Percentiles rank a stretch among this genome's conserved stretches.
These are phyloP conservation scores for Agrotis clavis DNA, from an alignment of 2,888 invertebrate species.

Conservation along the genomic window DNA sequence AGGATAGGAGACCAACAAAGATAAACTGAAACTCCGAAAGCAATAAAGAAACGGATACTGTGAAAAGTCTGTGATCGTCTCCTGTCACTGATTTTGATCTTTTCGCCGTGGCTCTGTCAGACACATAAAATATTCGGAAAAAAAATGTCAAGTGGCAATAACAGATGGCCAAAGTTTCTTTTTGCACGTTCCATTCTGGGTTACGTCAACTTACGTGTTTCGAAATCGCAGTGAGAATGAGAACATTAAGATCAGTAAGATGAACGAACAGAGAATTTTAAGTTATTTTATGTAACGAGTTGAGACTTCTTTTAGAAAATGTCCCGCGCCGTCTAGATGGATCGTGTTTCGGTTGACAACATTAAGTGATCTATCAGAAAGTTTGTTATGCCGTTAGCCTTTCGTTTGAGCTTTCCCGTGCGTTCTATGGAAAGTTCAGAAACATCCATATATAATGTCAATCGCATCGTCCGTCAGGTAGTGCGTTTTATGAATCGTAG, in stretches of 20 bases:
- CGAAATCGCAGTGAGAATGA: slow-evolving; percentile 53
- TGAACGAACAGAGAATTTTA: slow-evolving; percentile 45
- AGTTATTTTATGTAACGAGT: slow-evolving; percentile 40
- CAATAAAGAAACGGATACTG: background rate
- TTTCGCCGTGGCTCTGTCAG: background rate
- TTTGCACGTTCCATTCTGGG: slow-evolving; percentile 14
- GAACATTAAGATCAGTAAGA: slow-evolving; percentile 46
- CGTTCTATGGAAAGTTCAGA: slow-evolving; percentile 13
- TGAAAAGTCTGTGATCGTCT: background rate
- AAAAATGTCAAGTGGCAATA: slow-evolving; percentile 16
- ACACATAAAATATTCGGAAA: slow-evolving; percentile 7
- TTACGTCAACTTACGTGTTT: slow-evolving; percentile 56
- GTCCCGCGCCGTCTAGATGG: background rate
- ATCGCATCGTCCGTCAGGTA: background rate
- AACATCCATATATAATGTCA: slow-evolving; percentile 17
- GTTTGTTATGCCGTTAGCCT: slow-evolving; percentile 31
- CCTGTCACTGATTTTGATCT: background rate
- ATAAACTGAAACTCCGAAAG: background rate
- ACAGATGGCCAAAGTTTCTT: slow-evolving; percentile 29
- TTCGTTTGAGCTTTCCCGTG: slow-evolving; percentile 1
- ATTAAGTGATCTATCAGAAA: slow-evolving; percentile 11
- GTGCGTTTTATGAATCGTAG: background rate
- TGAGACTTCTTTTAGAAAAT: slow-evolving; percentile 35
- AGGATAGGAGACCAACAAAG: slow-evolving; percentile 7
- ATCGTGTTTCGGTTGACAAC: slow-evolving; percentile 29